phyloP scores from a whole-genome alignment of 1,140 invertebrate species.

The Bilobella aurantiaca region DNA sequence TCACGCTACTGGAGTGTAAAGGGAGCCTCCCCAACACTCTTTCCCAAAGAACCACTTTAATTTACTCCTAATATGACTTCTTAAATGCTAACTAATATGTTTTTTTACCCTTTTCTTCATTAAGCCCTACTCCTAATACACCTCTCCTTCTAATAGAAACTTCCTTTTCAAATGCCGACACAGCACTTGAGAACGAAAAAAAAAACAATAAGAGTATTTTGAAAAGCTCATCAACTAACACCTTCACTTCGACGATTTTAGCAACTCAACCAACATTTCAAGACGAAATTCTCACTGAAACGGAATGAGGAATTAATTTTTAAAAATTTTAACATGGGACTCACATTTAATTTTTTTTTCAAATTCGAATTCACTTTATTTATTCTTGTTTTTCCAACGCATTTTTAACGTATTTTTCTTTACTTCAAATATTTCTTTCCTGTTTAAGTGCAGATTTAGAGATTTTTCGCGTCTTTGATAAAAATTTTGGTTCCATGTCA shows the following conservation, averaged over 20 bases:
- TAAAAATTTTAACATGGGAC: not conserved
- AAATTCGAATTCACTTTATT: not conserved
- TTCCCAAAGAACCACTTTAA: slow-evolving; percentile 1
- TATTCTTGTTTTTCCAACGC: not conserved
- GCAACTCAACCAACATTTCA: slow-evolving; percentile 19
- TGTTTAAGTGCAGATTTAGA: too few species aligned
- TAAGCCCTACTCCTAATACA: not conserved
- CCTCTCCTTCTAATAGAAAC: not conserved
- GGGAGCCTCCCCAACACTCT: not conserved
- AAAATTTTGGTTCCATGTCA: too few species aligned
- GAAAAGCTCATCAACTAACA: slow-evolving; percentile 9
- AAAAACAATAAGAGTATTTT: slow-evolving; percentile 12
- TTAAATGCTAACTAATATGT: not conserved
- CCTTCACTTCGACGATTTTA: slow-evolving; percentile 10
- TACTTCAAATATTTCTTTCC: not conserved
- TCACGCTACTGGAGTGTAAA: slow-evolving; percentile 27
- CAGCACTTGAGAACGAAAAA: not conserved
- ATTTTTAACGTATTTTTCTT: not conserved
- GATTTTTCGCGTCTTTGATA: too few species aligned
- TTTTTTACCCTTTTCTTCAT: slow-evolving; percentile 7
- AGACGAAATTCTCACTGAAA: not conserved
- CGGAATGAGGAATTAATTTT: too few species aligned
- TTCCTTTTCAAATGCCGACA: not conserved
- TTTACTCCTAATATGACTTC: not conserved
- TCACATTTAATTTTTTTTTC: not conserved